Evolutionary conservation across 2,113 vertebrate species (phyloP), one percentile per base, ranked within the genome.

Genomic region (Sclerurus mexicanus): DNA sequence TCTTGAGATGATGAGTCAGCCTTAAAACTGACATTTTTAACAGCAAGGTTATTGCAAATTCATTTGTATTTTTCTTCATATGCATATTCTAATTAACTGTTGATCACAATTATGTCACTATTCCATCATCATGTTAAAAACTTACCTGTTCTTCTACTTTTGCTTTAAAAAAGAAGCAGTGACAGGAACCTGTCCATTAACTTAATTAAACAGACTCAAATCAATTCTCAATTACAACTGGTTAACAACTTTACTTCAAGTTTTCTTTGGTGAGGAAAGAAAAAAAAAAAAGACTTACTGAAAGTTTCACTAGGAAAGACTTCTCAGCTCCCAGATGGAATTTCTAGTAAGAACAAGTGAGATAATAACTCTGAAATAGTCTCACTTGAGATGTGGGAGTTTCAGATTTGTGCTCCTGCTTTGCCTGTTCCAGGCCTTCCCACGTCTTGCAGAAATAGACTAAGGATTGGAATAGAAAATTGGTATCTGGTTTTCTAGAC

Each of bases 341-440:
- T 85, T 92, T 92, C 91, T 83, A 56, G 86, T 67, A 66, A 63
- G 69, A 90, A 44, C 35, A 44, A 91, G 83, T 88, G 76, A 88
- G 55, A 77, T 84, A 59, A 89, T 72, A 35, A 46, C 40, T 83
- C 90, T 71, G 80, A 90, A 92, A 90, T 64, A 71, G 40, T 64
- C 63, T 79, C n/a, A 23, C 64, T 86, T 30, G 76, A 68, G 73
- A 59, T 67, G 93, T 94, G 77, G 96, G 96, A 68, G 94, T 92
- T 89, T 81, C 52, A 85, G 60, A 85, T 94, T 46, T 82, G 40
- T 60, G 86, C 56, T 96, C 23, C 63, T 86, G 92, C 92, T 94
- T 77, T 95, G 93, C 93, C 87, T 89, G 87, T 95, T 95, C 91
- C 93, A 89, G 84, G 80, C 79, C 62, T 77, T 95, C 94, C 94